These are phyloP conservation scores for Strix uralensis DNA, from an alignment of 2,113 vertebrate species.

Conservation along the genomic window DNA sequence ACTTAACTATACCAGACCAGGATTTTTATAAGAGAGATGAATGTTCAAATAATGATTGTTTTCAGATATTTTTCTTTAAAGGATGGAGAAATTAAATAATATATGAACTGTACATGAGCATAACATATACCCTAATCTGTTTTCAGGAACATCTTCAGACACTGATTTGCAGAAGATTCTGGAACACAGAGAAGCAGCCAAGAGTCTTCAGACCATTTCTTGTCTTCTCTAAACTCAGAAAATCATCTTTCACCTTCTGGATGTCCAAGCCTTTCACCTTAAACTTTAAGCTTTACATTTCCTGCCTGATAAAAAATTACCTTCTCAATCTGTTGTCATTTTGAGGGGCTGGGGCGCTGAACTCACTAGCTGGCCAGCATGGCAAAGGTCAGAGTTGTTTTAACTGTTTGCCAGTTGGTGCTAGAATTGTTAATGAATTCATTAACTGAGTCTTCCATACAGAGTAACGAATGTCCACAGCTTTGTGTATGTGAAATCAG, in stretches of 20 bases:
- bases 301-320: not conserved
- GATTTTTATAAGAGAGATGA: not conserved
- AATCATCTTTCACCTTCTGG: constrained; percentile 7
- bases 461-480: constrained; percentile 89
- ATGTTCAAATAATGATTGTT: not conserved
- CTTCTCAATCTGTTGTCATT: not conserved
- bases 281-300: constrained; percentile 15
- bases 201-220: constrained; percentile 20
- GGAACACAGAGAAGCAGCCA: not conserved
- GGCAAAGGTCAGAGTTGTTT: constrained; percentile 73
- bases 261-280: constrained; percentile 36
- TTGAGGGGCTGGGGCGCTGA: not conserved
- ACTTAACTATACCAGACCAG: not conserved
- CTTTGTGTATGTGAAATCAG: constrained; percentile 95
- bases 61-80: not conserved
- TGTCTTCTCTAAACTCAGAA: constrained; percentile 24
- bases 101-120: not conserved
- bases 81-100: not conserved
- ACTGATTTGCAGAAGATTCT: not conserved
- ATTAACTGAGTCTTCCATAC: constrained; percentile 76
- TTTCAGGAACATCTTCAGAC: constrained; percentile 72
- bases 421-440: constrained; percentile 76
- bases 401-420: constrained; percentile 72
- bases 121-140: constrained; percentile 66
- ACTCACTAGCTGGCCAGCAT: constrained; percentile 69